Evolutionary conservation across 2,888 invertebrate genomes (phyloP), one percentile per base, ranked within the genome.

Genomic region (Himalopsyche tibetana): DNA sequence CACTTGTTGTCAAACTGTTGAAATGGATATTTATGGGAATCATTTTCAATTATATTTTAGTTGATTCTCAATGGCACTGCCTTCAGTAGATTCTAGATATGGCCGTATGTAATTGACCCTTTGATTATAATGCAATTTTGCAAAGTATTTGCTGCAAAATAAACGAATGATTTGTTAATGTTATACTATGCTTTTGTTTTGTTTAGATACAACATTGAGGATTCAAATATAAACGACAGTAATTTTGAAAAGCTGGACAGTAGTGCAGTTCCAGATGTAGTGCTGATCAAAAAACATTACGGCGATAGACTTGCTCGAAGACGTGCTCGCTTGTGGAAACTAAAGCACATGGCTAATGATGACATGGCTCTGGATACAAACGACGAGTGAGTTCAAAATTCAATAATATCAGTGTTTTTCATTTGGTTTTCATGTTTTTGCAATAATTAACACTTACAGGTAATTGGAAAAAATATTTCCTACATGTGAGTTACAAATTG

Each of bases 211-310:
- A 98, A 98, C 91, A 91, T 99, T 82, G 94, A 94, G 55, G 98
- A 98, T 90, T 96, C 97, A 42, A 99, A 99, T 91, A 95, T 98
- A 74, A 99, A 99, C 91, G 97, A 99, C 91, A 91, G 91, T 0
- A 95, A 98, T 91, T 96, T 98, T 90, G 99, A 99, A 88, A 96
- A 97, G 90, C 91, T 99, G 89, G 93, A 95, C 86, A 91, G 92
- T 69, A 94, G 94, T 88, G 90, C 90, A 15, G 91, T 99, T 51
- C 98, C 99, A 0, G 99, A 99, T 92, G 96, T 99, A 85, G 95
- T 99, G 86, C 92, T 99, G n/a, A 97, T 99, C 12, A 98, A 98
- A 93, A 99, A 99, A 91, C 94, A 95, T 89, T 98, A 97, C 91
- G 95, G 95, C 0, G 97, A 96, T 90, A 94, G 94, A 88, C 92